phyloP scores from a whole-genome alignment of 2,797 vertebrate species.

The Pseudochaenichthys georgianus region DNA sequence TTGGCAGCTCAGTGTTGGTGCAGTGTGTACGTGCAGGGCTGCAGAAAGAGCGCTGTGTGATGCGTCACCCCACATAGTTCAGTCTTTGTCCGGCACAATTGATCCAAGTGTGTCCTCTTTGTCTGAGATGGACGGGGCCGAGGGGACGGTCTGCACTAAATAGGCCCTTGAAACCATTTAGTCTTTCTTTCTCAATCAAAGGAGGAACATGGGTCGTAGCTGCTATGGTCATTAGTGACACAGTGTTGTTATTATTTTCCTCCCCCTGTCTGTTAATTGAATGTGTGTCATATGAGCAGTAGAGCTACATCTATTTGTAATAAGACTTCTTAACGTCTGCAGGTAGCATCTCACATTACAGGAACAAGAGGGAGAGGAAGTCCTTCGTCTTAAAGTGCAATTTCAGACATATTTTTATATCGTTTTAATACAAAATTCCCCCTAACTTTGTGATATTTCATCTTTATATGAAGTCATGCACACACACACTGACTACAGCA shows the following conservation, averaged over 20 bases:
- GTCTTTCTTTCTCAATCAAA: conserved; percentile 66
- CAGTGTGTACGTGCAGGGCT: conserved; percentile 77
- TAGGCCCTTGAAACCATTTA: conserved; percentile 76
- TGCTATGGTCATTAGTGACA: conserved; percentile 64
- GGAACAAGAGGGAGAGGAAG: conserved; percentile 44
- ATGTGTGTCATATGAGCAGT: conserved; percentile 12
- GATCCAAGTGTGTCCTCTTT: conserved; percentile 83
- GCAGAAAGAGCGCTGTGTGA: conserved; percentile 81
- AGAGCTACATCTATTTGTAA: conserved; percentile 5
- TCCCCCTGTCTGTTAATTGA: conserved; percentile 65
- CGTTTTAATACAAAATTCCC: conserved; percentile 19
- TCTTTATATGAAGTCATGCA: conserved; percentile 18
- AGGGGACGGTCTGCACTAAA: conserved; percentile 73
- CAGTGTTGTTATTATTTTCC: conserved; percentile 46
- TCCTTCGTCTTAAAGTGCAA: conserved; percentile 73
- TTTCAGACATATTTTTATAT: conserved; percentile 50
- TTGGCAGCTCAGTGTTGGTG: conserved; percentile 79
- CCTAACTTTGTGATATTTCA: conserved; percentile 36
- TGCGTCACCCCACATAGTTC: conserved; percentile 81
- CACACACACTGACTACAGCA: conserved; percentile 1
- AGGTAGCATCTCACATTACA: conserved; percentile 23
- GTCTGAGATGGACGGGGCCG: conserved; percentile 66
- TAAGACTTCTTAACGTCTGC: conserved; percentile 21
- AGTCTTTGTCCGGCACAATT: conserved; percentile 82
- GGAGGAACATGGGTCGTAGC: conserved; percentile 61